Percentiles rank a stretch among this genome's conserved stretches.
These are phyloP conservation scores for Lucilia cuprina DNA, from an alignment of 1,140 invertebrate genomes.

Conservation along the genomic window DNA sequence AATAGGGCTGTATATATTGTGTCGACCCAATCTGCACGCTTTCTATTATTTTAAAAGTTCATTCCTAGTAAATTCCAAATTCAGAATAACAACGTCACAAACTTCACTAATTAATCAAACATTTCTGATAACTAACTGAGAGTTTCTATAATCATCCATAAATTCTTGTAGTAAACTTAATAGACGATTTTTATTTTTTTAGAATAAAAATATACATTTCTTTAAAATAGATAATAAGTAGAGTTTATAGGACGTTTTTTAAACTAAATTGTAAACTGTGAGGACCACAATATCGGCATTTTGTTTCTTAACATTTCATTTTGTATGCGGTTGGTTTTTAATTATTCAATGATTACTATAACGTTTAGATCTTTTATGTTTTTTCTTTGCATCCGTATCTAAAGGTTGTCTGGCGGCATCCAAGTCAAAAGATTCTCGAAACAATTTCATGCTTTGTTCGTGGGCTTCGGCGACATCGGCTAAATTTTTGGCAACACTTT, in stretches of 20 bases:
- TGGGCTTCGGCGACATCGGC: constrained; percentile 24
- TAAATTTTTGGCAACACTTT: not conserved
- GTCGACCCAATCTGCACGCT: too few relatives aligned
- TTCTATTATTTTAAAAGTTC: too few relatives aligned
- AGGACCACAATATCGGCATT: not conserved
- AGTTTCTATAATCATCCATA: not conserved
- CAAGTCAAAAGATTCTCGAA: constrained; percentile 19
- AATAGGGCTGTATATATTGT: too few relatives aligned
- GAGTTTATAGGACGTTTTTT: not conserved
- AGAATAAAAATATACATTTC: constrained; percentile 5
- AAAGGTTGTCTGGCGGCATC: not conserved
- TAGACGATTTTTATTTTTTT: not conserved
- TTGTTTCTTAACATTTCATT: not conserved
- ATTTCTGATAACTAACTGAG: too few relatives aligned
- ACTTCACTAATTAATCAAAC: too few relatives aligned
- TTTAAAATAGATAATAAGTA: not conserved
- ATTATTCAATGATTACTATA: not conserved
- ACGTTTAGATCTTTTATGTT: constrained; percentile 16
- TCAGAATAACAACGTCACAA: too few relatives aligned
- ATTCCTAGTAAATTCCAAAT: too few relatives aligned
- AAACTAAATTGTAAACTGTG: constrained; percentile 1
- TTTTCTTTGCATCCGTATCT: not conserved
- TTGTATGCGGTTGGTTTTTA: not conserved
- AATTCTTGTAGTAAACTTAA: not conserved
- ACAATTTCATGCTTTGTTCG: constrained; percentile 14